A percentile compares a stretch with the other conserved stretches of the same genome.
Conservation (phyloP, 1,140 invertebrate genomes). For the Ceratina calcarata region DNA sequence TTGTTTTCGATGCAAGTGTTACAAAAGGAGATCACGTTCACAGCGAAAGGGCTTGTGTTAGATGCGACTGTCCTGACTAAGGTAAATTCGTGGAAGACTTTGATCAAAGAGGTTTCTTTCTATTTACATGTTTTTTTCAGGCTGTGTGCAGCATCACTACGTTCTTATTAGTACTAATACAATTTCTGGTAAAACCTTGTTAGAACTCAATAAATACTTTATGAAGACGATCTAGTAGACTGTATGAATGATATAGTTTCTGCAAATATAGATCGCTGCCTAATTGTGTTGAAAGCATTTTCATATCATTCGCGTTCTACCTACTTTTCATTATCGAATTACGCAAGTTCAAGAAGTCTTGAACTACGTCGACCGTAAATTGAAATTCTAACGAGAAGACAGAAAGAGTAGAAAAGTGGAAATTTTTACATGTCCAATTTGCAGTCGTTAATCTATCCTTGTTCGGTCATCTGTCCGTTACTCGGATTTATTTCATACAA, state of each 20-base stretch:
- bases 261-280: neutral
- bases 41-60: constrained; percentile 54
- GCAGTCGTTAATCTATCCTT: constrained; percentile 56
- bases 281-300: neutral
- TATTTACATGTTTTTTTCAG: constrained; percentile 40
- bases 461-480: constrained; percentile 50
- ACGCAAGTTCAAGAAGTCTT: neutral
- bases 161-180: constrained; percentile 63
- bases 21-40: constrained; percentile 58
- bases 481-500: constrained; percentile 63
- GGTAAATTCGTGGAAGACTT: constrained; percentile 32
- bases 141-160: constrained; percentile 57
- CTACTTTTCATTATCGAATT: neutral
- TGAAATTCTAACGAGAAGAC: neutral
- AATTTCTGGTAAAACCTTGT: constrained; percentile 42
- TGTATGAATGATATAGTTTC: too few species aligned
- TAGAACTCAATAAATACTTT: neutral
- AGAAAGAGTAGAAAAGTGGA: constrained; percentile 30
- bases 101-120: neutral
- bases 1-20: constrained; percentile 67
- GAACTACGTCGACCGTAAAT: neutral
- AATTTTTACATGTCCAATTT: constrained; percentile 57
- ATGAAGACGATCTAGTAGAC: neutral
- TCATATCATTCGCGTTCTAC: neutral
- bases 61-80: constrained; percentile 58